Percentiles rank a stretch among this genome's conserved stretches.
Evolutionary conservation across 2,888 invertebrate genomes (phyloP).

Genomic region (Polia nebulosa): DNA sequence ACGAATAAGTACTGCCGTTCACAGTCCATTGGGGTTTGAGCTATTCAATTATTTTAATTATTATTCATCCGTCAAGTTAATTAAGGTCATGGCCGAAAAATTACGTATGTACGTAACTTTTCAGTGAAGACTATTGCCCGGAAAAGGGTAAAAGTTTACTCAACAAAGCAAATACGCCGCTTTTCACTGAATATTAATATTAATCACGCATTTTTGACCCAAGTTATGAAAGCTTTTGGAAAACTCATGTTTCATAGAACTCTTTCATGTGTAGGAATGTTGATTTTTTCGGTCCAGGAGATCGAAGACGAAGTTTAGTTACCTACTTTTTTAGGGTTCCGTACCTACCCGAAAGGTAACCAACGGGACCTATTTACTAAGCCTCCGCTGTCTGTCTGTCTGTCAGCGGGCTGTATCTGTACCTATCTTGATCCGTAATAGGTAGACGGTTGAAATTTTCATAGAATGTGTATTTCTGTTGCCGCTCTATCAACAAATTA

Average conservation of each 20-base stretch:
- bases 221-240: conserved; percentile 27
- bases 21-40: neutral
- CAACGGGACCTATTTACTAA: no score
- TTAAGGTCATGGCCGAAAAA: conserved; percentile 8
- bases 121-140: neutral
- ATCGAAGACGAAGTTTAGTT: neutral
- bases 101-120: neutral
- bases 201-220: conserved; percentile 33
- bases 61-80: neutral
- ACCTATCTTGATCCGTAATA: no score
- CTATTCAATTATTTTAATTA: neutral
- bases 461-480: no score
- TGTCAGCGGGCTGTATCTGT: no score
- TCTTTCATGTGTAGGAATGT: conserved; percentile 35
- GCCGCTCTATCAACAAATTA: no score
- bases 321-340: neutral
- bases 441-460: no score
- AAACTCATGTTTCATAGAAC: conserved; percentile 30
- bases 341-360: no score
- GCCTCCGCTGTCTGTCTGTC: no score
- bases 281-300: conserved; percentile 4
- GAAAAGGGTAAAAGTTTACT: conserved; percentile 11
- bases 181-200: conserved; percentile 29
- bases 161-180: conserved; percentile 6
- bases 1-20: neutral